Evolutionary conservation across 2,888 invertebrate genomes (phyloP).

Genomic region (Bembecia ichneumoniformis): DNA sequence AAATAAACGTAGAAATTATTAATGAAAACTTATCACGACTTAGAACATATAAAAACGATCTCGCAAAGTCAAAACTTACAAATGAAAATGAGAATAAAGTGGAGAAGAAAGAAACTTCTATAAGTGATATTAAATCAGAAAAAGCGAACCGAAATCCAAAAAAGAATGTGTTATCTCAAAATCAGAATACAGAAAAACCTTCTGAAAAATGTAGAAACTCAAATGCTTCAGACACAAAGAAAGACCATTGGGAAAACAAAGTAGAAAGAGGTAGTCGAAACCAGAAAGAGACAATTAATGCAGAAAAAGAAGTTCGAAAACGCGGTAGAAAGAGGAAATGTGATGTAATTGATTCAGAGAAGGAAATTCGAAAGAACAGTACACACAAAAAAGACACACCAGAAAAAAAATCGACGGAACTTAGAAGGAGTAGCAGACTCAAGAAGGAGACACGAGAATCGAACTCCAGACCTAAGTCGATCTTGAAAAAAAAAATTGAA

Average conservation of each 20-base stretch:
- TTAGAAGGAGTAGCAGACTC: constrained; percentile 43
- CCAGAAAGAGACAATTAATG: not conserved
- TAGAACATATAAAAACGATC: constrained; percentile 19
- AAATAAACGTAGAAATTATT: constrained; percentile 41
- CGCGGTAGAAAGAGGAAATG: constrained; percentile 3
- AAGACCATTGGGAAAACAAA: too few species aligned
- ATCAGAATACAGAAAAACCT: too few species aligned
- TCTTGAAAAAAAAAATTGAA: constrained; percentile 2
- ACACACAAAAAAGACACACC: not conserved
- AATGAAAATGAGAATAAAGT: not conserved
- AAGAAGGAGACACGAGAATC: constrained; percentile 18
- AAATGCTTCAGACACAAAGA: too few species aligned
- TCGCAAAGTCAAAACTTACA: constrained; percentile 4
- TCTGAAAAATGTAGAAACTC: too few species aligned
- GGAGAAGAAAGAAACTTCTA: not conserved
- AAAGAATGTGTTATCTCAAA: too few species aligned
- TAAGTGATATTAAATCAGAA: too few species aligned
- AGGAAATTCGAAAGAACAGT: not conserved
- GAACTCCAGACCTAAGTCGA: constrained; percentile 10
- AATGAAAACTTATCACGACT: constrained; percentile 42
- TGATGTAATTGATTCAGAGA: not conserved
- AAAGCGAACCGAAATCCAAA: too few species aligned
- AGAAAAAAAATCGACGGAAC: constrained; percentile 9
- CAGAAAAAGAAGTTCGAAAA: constrained; percentile 3
- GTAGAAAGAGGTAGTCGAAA: not conserved